Percentiles rank a stretch among this genome's conserved stretches.
These are phyloP conservation scores for Scleropages formosus DNA, from an alignment of 2,797 vertebrate species.

Conservation along the genomic window DNA sequence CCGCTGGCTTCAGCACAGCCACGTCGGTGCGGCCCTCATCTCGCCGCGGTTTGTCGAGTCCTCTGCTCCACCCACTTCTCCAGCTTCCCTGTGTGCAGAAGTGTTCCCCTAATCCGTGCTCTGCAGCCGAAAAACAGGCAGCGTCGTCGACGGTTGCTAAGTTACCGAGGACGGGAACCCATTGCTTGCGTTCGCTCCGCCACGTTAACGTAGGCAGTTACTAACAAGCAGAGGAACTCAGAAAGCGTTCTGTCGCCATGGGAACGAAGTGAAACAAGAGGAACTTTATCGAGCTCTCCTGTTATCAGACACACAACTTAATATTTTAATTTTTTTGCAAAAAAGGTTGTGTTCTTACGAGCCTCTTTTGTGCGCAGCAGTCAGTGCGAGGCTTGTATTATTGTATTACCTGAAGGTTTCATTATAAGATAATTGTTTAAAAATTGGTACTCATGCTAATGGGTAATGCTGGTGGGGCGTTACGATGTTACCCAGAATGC, in stretches of 20 bases:
- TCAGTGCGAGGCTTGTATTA: neutral
- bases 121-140: conserved; percentile 43
- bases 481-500: no score
- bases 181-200: conserved; percentile 56
- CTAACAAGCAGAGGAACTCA: conserved; percentile 51
- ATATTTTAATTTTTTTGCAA: neutral
- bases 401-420: conserved; percentile 4
- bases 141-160: conserved; percentile 65
- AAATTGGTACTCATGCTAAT: neutral
- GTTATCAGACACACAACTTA: neutral
- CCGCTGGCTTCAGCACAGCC: neutral
- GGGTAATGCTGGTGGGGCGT: neutral
- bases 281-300: conserved; percentile 11
- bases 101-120: conserved; percentile 45
- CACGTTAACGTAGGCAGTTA: conserved; percentile 44
- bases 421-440: conserved; percentile 9
- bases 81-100: conserved; percentile 37
- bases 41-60: conserved; percentile 11
- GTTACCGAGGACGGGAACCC: conserved; percentile 60
- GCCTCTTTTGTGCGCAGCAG: neutral
- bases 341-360: neutral
- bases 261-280: conserved; percentile 18
- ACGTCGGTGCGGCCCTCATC: conserved; percentile 17
- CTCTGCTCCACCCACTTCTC: conserved; percentile 29
- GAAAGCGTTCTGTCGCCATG: conserved; percentile 40